Evolutionary conservation across 2,888 invertebrate genomes (phyloP).

Genomic region (Noctua fimbriata): DNA sequence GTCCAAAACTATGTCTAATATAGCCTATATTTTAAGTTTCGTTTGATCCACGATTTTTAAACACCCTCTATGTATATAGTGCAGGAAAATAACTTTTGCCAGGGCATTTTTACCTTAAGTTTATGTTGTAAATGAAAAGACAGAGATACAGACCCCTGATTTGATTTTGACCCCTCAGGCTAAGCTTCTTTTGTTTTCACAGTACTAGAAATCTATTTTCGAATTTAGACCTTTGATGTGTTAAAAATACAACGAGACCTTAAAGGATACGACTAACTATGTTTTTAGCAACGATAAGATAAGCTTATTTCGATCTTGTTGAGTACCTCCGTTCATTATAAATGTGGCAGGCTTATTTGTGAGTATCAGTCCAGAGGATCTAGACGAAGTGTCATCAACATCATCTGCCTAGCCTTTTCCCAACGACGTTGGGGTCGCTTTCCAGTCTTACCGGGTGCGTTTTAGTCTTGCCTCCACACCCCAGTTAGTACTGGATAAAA

Average conservation of each 20-base stretch:
- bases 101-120: neutral
- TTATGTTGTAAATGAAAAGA: neutral
- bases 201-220: neutral
- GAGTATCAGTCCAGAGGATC: too few relatives aligned
- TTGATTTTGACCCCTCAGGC: neutral
- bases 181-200: slow-evolving; percentile 2
- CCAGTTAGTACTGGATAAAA: too few relatives aligned
- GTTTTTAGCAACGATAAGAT: neutral
- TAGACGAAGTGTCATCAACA: too few relatives aligned
- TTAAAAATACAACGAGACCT: neutral
- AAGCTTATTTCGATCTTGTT: neutral
- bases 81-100: too few relatives aligned
- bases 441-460: neutral
- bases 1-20: too few relatives aligned
- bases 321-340: neutral
- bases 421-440: neutral
- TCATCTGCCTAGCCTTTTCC: neutral
- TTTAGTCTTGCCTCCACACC: too few relatives aligned
- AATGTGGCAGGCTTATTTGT: too few relatives aligned
- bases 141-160: neutral
- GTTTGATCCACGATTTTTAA: too few relatives aligned
- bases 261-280: neutral
- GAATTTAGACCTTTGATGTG: slow-evolving; percentile 7
- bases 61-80: too few relatives aligned
- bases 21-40: too few relatives aligned